Conservation (phyloP, 2,113 vertebrate species). For the Pleuronectes platessa region DNA sequence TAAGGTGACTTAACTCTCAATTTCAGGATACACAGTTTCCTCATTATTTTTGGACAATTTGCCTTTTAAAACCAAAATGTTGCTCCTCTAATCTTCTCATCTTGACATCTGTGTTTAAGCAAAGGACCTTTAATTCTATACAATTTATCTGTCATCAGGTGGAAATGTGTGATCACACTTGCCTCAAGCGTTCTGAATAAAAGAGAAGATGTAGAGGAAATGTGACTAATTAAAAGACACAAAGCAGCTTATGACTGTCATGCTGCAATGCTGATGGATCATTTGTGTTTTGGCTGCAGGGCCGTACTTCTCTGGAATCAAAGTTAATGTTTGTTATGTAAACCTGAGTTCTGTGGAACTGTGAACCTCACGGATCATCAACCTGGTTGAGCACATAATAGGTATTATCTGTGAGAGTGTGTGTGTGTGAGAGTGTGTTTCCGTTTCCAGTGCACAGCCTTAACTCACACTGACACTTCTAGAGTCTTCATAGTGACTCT, state of each 20-base stretch:
- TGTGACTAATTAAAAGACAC: not conserved
- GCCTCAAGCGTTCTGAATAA: not conserved
- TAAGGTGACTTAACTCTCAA: not conserved
- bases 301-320: not conserved
- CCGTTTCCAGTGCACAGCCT: not conserved
- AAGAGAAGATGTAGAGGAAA: not conserved
- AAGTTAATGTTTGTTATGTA: not conserved
- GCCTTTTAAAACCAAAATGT: not conserved
- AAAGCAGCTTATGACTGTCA: too few relatives aligned
- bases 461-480: not conserved
- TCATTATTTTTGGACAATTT: not conserved
- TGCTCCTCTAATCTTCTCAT: not conserved
- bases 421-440: not conserved
- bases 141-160: not conserved
- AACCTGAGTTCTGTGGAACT: not conserved
- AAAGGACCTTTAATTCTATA: not conserved
- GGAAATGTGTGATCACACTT: not conserved
- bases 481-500: not conserved
- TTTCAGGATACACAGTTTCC: not conserved
- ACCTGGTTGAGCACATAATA: not conserved
- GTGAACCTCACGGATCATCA: not conserved
- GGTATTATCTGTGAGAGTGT: not conserved
- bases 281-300: slow-evolving; percentile 3
- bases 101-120: not conserved
- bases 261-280: not conserved